Evolutionary conservation across 2,113 vertebrate species (phyloP).

Genomic region (Herpetotheres cachinnans): DNA sequence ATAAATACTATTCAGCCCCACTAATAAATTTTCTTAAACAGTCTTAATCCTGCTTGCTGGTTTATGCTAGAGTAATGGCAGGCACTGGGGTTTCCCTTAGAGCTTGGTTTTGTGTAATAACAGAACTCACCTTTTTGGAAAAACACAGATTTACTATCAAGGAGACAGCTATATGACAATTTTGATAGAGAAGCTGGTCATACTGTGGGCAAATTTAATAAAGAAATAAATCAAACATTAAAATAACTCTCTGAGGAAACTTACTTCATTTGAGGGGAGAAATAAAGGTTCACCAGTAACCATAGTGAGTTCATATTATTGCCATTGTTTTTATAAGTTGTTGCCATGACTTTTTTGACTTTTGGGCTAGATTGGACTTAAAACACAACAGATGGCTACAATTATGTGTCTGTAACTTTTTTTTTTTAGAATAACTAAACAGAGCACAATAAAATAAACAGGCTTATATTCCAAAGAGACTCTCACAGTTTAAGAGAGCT

Average conservation of each 20-base stretch:
- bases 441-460: slow-evolving; percentile 80
- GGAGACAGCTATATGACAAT: slow-evolving; percentile 59
- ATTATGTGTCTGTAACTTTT: slow-evolving; percentile 74
- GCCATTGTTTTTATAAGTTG: slow-evolving; percentile 76
- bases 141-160: slow-evolving; percentile 57
- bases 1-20: not conserved
- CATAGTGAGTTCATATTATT: slow-evolving; percentile 78
- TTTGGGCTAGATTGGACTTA: slow-evolving; percentile 72
- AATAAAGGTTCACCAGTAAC: slow-evolving; percentile 75
- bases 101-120: slow-evolving; percentile 29
- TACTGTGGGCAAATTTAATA: slow-evolving; percentile 69
- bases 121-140: not conserved
- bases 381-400: slow-evolving; percentile 78
- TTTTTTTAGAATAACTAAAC: slow-evolving; percentile 71
- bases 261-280: slow-evolving; percentile 72
- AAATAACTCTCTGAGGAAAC: slow-evolving; percentile 72
- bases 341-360: slow-evolving; percentile 77
- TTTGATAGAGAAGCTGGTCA: slow-evolving; percentile 65
- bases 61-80: slow-evolving; percentile 15
- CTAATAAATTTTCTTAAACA: slow-evolving; percentile 45
- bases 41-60: slow-evolving; percentile 23
- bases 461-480: slow-evolving; percentile 66
- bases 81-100: not conserved
- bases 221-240: slow-evolving; percentile 72
- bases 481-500: slow-evolving; percentile 52